These are phyloP conservation scores for Eidolon helvum DNA, from an alignment of 2,113 vertebrate species.

Conservation along the genomic window DNA sequence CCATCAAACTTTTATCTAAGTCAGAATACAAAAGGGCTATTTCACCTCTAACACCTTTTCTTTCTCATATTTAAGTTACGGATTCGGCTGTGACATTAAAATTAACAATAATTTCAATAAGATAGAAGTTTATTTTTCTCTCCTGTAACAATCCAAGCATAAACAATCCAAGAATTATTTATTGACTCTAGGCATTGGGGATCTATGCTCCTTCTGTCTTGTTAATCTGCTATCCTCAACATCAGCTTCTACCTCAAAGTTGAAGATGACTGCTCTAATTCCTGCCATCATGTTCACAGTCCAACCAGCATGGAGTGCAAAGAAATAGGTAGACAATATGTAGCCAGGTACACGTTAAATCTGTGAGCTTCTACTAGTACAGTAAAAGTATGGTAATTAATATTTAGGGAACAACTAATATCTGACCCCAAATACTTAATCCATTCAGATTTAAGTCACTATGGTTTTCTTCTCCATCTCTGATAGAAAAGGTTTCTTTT, in stretches of 20 bases:
- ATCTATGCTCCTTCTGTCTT: background rate
- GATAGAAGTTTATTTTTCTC: background rate
- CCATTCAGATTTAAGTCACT: background rate
- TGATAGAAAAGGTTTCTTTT: background rate
- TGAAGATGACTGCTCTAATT: background rate
- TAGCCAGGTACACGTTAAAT: background rate
- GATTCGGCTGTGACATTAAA: background rate
- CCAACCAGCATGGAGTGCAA: background rate
- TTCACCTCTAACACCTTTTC: background rate
- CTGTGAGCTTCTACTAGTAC: background rate
- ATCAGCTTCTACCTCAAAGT: background rate
- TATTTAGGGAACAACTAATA: background rate
- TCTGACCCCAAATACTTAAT: background rate
- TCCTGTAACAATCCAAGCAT: background rate
- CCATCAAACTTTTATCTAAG: background rate
- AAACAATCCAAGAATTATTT: background rate
- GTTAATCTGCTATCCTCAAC: background rate
- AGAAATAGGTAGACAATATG: background rate
- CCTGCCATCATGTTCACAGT: background rate
- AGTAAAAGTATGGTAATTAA: background rate
- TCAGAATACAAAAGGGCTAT: background rate
- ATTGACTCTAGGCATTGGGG: background rate
- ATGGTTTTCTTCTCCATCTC: background rate
- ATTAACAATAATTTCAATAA: background rate
- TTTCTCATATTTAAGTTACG: background rate